phyloP scores from a whole-genome alignment of 2,888 invertebrate species.

The Thymelicus lineola region DNA sequence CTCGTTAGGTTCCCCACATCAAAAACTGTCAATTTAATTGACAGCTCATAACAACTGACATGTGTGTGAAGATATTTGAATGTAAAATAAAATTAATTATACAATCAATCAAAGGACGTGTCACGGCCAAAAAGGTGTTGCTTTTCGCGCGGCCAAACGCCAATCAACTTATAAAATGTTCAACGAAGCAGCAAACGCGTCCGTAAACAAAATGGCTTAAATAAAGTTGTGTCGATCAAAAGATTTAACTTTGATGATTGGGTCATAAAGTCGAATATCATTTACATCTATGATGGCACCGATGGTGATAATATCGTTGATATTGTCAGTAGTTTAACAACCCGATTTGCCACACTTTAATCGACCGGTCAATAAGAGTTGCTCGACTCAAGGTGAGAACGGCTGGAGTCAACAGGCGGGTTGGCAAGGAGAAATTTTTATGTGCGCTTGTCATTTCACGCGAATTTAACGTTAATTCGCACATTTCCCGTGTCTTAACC shows the following conservation, averaged over 20 bases:
- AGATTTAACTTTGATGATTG: slow-evolving; percentile 53
- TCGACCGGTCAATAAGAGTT: slow-evolving; percentile 69
- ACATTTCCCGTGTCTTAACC: slow-evolving; percentile 50
- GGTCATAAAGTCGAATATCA: slow-evolving; percentile 47
- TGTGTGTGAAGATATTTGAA: slow-evolving; percentile 69
- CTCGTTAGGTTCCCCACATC: slow-evolving; percentile 77
- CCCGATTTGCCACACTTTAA: slow-evolving; percentile 78
- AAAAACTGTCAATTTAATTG: slow-evolving; percentile 81
- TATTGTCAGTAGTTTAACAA: slow-evolving; percentile 68
- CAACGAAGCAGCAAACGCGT: slow-evolving; percentile 61
- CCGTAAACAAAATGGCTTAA: slow-evolving; percentile 47
- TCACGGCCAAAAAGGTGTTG: slow-evolving; percentile 79
- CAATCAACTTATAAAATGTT: slow-evolving; percentile 79
- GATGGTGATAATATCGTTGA: slow-evolving; percentile 45
- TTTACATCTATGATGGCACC: not conserved
- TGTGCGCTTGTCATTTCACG: slow-evolving; percentile 80
- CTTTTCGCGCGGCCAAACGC: slow-evolving; percentile 81
- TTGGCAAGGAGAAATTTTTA: slow-evolving; percentile 75
- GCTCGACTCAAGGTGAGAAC: slow-evolving; percentile 71
- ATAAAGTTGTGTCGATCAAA: slow-evolving; percentile 22
- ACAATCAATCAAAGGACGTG: slow-evolving; percentile 80
- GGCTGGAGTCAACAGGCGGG: slow-evolving; percentile 64
- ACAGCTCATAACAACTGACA: slow-evolving; percentile 73
- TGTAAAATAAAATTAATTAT: slow-evolving; percentile 82
- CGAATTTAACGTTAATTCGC: slow-evolving; percentile 76